Conservation (phyloP, 2,888 invertebrate species). For the Lutraria lutraria region DNA sequence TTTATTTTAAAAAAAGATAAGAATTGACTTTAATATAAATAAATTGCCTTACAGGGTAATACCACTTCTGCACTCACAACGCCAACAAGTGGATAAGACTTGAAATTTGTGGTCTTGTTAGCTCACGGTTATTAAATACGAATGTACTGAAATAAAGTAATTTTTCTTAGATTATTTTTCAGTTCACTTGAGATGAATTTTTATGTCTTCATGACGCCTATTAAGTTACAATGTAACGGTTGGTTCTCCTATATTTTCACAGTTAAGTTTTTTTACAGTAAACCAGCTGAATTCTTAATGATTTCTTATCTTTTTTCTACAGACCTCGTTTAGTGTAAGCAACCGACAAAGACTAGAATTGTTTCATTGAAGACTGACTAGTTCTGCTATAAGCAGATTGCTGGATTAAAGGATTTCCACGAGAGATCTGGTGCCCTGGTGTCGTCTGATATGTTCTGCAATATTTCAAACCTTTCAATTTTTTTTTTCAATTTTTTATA, state of each 20-base stretch:
- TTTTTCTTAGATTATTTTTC: neutral
- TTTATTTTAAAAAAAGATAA: too few relatives aligned
- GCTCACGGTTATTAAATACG: too few relatives aligned
- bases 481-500: neutral
- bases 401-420: neutral
- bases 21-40: too few relatives aligned
- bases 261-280: neutral
- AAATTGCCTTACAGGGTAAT: too few relatives aligned
- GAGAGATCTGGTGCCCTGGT: conserved; percentile 1
- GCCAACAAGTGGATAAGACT: too few relatives aligned
- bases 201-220: neutral
- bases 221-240: neutral
- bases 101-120: too few relatives aligned
- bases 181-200: neutral
- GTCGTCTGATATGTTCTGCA: neutral
- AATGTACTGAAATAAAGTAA: neutral
- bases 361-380: neutral
- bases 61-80: too few relatives aligned
- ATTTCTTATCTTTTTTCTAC: conserved; percentile 22
- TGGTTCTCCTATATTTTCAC: conserved; percentile 6
- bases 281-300: conserved; percentile 1
- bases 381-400: neutral
- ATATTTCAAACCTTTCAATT: neutral
- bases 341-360: neutral
- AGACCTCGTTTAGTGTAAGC: neutral